Base-by-base conservation (phyloP, 2,888 invertebrate species). In the Ectemnius lituratus region DNA sequence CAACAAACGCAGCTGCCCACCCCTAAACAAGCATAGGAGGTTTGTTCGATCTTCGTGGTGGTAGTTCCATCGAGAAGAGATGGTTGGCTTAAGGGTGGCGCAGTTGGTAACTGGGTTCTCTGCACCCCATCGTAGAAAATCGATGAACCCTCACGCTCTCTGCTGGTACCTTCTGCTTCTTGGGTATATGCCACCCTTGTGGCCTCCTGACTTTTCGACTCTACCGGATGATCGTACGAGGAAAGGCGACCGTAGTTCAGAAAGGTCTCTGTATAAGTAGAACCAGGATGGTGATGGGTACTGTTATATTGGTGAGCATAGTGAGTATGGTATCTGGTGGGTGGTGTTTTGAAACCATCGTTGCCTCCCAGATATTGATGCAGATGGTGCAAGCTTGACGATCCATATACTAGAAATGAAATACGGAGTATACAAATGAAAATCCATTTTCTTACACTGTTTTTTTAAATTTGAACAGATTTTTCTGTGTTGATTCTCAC, bases 1-100 rank as follows among this genome's bases (percentile, higher is more conserved):
- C 85, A 89, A 84, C 89, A 90, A 60, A 89, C 89, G 72, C 89
- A 89, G 62, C 89, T 90, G 8, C 89, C 88, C 3, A 90, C 87
- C 3, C 88, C 89, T 14, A 90, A 84, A 70, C 88, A 88, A 49
- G 87, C 82, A 68, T 89, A 90, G 46, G 87, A 84, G 2, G 86
- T 80, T 70, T 89, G 89, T 62, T 90, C 89, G 61, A 90, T 88
- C 78, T 89, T 89, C 4, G 88, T 84, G 67, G 86, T 67, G 63
- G 85, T 67, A 52, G 86, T 72, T 60, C 78, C 77, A 59, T 87
- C 87, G 28, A 86, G 72, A 63, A 87, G 73, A 6, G 84, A 75
- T 8, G 85, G 71, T 68, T 87, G 87, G n/a, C 83, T 78, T 52
- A 81, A 76, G 4, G 84, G 28, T 2, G 85, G 82, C 1, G 85